Percentiles rank a stretch among this genome's conserved stretches.
Evolutionary conservation across 2,888 invertebrate species (phyloP).

Genomic region (Coelinius sp.): DNA sequence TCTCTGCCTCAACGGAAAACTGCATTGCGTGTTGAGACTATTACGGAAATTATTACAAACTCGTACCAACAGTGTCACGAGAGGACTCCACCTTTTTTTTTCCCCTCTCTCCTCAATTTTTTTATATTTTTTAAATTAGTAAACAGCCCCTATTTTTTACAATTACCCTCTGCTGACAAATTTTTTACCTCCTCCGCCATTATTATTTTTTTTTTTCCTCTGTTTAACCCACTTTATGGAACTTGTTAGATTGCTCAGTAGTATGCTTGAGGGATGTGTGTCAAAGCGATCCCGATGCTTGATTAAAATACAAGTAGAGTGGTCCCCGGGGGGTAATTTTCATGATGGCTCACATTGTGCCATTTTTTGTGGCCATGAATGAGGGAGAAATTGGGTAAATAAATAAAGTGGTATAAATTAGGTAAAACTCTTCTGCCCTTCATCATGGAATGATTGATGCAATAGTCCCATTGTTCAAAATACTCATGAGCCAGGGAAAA

Average conservation of each 20-base stretch:
- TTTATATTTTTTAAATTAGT: not conserved
- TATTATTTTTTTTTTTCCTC: not conserved
- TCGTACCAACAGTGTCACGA: not conserved
- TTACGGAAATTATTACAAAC: slow-evolving; percentile 10
- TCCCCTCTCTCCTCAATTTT: not conserved
- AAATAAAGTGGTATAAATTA: not conserved
- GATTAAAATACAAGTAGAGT: slow-evolving; percentile 22
- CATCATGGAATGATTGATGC: not conserved
- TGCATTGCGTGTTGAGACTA: slow-evolving; percentile 16
- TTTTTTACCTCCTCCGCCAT: not conserved
- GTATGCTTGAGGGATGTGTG: slow-evolving; percentile 28
- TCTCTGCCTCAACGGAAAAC: not conserved
- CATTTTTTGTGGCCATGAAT: not conserved
- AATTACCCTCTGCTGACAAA: slow-evolving; percentile 23
- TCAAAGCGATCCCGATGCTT: slow-evolving; percentile 24
- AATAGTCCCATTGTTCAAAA: not conserved
- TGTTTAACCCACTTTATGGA: slow-evolving; percentile 26
- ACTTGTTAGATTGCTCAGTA: slow-evolving; percentile 18
- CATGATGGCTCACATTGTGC: not conserved
- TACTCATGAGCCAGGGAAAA: not conserved
- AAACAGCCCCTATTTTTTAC: slow-evolving; percentile 15
- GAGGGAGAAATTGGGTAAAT: not conserved
- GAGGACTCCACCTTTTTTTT: slow-evolving; percentile 22
- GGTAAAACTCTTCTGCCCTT: not conserved
- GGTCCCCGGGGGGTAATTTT: slow-evolving; percentile 16